phyloP scores from a whole-genome alignment of 2,888 invertebrate genomes.

The Lathronympha strigana region DNA sequence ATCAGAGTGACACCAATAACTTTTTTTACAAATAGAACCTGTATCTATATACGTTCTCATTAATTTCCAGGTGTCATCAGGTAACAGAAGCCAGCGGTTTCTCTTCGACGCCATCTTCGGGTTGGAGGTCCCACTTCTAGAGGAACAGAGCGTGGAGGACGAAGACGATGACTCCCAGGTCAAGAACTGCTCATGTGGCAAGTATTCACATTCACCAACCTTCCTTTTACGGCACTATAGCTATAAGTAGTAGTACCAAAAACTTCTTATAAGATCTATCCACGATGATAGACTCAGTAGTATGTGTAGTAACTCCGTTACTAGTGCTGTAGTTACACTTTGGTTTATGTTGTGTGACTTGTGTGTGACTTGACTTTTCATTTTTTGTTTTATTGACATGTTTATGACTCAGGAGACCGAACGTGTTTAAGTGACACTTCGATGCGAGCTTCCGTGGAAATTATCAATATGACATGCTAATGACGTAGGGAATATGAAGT shows the following conservation, averaged over 20 bases:
- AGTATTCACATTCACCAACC: slow-evolving; percentile 59
- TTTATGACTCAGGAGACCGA: too few relatives aligned
- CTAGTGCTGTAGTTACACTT: too few relatives aligned
- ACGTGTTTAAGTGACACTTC: too few relatives aligned
- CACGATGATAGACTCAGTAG: background rate
- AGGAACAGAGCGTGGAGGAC: slow-evolving; percentile 85
- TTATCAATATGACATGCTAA: too few relatives aligned
- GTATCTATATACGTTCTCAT: background rate
- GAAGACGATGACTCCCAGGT: slow-evolving; percentile 80
- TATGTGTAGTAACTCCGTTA: background rate
- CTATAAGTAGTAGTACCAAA: background rate
- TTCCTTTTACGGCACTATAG: background rate
- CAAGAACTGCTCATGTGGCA: slow-evolving; percentile 90
- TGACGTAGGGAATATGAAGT: too few relatives aligned
- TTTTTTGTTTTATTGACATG: too few relatives aligned
- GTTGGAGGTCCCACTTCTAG: slow-evolving; percentile 82
- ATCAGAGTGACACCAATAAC: too few relatives aligned
- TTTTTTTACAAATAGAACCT: too few relatives aligned
- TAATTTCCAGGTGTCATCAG: slow-evolving; percentile 67
- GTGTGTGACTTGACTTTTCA: too few relatives aligned
- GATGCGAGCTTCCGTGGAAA: too few relatives aligned
- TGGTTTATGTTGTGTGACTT: too few relatives aligned
- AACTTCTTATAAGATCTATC: slow-evolving; percentile 1
- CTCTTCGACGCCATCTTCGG: slow-evolving; percentile 90
- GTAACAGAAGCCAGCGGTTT: slow-evolving; percentile 86